These are phyloP conservation scores for Agrotis clavis DNA, from an alignment of 2,888 invertebrate genomes.

Conservation along the genomic window DNA sequence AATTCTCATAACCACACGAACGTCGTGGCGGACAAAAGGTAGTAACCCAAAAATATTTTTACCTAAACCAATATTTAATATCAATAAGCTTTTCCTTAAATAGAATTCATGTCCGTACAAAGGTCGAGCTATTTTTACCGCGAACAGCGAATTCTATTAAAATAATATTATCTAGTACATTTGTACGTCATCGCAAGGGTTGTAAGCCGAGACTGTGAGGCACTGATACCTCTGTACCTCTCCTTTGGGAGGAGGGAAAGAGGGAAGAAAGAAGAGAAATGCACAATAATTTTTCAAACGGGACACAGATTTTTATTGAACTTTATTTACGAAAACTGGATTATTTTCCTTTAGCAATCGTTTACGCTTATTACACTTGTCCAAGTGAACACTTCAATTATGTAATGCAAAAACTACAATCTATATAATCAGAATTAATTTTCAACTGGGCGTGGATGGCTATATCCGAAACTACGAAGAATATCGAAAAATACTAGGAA, in stretches of 20 bases:
- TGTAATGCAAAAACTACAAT: no score
- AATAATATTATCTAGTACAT: constrained; percentile 55
- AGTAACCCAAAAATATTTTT: neutral
- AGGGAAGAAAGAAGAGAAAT: neutral
- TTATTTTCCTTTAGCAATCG: neutral
- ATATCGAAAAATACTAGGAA: no score
- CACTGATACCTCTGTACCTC: constrained; percentile 37
- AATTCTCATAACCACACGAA: neutral
- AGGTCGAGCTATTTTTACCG: constrained; percentile 32
- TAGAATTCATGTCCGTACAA: neutral
- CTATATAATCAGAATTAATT: no score
- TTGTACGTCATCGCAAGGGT: constrained; percentile 58
- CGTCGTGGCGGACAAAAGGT: neutral
- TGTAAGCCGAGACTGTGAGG: constrained; percentile 39
- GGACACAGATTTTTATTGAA: neutral
- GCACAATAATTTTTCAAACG: neutral
- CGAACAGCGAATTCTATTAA: constrained; percentile 21
- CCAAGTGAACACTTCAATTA: no score
- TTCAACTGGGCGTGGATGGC: no score
- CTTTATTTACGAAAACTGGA: neutral
- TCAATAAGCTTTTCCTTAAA: constrained; percentile 3
- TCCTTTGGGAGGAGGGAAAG: constrained; percentile 23
- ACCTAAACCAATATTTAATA: neutral
- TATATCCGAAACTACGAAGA: no score
- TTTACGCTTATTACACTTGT: no score